phyloP scores from a whole-genome alignment of 2,113 vertebrate genomes.

The Brienomyrus longianalis region DNA sequence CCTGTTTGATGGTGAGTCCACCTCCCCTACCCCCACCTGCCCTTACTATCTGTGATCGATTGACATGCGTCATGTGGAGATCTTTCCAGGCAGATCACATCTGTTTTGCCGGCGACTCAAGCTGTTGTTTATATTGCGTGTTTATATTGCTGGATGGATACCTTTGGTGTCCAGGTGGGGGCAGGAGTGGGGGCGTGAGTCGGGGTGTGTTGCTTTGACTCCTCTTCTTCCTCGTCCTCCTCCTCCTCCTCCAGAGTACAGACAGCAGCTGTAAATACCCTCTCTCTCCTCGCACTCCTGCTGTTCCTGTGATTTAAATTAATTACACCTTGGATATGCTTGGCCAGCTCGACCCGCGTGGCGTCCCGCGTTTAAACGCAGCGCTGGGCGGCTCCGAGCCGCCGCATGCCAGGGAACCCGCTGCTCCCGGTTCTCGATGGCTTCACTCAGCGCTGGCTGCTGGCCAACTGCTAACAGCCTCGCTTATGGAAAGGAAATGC shows the following conservation, averaged over 20 bases:
- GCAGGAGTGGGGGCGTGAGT: background rate
- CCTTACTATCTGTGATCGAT: background rate
- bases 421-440: background rate
- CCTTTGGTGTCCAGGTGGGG: background rate
- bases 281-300: background rate
- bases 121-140: background rate
- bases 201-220: background rate
- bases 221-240: background rate
- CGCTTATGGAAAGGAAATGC: background rate
- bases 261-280: background rate
- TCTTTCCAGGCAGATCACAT: background rate
- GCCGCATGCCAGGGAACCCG: background rate
- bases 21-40: background rate
- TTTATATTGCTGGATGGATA: background rate
- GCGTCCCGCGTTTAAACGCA: background rate
- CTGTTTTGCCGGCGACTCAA: background rate
- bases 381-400: background rate
- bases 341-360: background rate
- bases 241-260: background rate
- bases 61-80: background rate
- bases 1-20: slow-evolving; percentile 75
- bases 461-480: background rate
- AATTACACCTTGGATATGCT: background rate
- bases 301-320: background rate
- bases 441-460: background rate